A percentile compares a stretch with the other conserved stretches of the same genome.
Conservation (phyloP, 2,113 vertebrate genomes). For the Tragulus kanchil region DNA sequence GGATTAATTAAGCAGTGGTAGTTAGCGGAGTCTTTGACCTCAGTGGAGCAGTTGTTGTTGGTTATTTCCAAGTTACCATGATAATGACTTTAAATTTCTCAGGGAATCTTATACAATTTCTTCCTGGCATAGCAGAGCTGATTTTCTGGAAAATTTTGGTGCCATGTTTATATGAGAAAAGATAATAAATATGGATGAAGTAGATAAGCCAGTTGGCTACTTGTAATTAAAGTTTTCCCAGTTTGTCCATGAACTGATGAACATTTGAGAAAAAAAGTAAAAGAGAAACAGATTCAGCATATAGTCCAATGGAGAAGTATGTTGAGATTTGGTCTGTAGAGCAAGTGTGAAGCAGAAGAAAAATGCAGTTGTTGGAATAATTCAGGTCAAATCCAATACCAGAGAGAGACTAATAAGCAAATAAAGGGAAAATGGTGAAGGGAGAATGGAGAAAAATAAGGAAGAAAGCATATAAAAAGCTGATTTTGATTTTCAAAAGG, state of each 20-base stretch:
- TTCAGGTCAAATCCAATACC: background rate
- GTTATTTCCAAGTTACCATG: conserved; percentile 61
- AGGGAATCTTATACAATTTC: conserved; percentile 1
- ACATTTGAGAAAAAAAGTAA: background rate
- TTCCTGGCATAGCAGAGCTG: conserved; percentile 18
- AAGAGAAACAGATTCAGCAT: background rate
- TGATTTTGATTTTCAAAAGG: background rate
- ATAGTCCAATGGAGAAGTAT: background rate
- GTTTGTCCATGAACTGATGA: background rate
- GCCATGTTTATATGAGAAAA: conserved; percentile 22
- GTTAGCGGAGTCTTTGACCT: conserved; percentile 60
- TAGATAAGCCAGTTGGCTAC: background rate
- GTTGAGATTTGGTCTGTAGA: background rate
- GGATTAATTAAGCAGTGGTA: conserved; percentile 71
- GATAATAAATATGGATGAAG: conserved; percentile 46
- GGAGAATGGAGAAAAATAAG: background rate
- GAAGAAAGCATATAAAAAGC: background rate
- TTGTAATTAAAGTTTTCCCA: conserved; percentile 36
- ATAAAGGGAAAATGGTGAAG: background rate
- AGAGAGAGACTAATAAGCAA: conserved; percentile 19
- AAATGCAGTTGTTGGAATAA: conserved; percentile 46
- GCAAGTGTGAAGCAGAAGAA: conserved; percentile 43
- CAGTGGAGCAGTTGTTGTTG: conserved; percentile 7
- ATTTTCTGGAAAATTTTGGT: conserved; percentile 56
- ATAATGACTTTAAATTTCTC: conserved; percentile 46